Evolutionary conservation across 2,888 invertebrate species (phyloP).

Genomic region (Seira ritae): DNA sequence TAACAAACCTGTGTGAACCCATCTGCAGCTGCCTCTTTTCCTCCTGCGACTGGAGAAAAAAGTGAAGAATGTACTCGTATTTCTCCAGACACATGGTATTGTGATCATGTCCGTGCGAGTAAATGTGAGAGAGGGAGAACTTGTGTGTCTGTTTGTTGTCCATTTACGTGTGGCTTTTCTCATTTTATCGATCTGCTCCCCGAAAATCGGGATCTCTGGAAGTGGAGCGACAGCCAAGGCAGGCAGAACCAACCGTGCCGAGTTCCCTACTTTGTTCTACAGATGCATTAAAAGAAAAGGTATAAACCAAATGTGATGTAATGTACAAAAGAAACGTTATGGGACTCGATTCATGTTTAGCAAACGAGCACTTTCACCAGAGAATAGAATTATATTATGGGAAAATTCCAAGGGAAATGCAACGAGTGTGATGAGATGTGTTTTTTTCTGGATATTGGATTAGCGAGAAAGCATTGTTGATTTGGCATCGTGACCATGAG

Average conservation of each 20-base stretch:
- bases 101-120: no score
- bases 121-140: slow-evolving; percentile 40
- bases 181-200: slow-evolving; percentile 51
- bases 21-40: neutral
- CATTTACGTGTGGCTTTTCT: slow-evolving; percentile 41
- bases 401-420: no score
- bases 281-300: no score
- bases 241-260: slow-evolving; percentile 26
- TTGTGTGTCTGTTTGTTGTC: slow-evolving; percentile 47
- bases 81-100: slow-evolving; percentile 48
- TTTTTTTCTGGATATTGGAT: no score
- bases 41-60: neutral
- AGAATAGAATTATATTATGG: no score
- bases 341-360: no score
- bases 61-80: neutral
- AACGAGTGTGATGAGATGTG: no score
- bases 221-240: neutral
- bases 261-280: slow-evolving; percentile 26
- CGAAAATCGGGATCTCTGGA: slow-evolving; percentile 54
- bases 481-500: no score
- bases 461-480: no score
- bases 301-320: no score
- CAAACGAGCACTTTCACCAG: no score
- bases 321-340: no score
- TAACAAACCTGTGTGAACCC: slow-evolving; percentile 24